These are phyloP conservation scores for Picathartes gymnocephalus DNA, from an alignment of 2,113 vertebrate genomes.

Conservation along the genomic window DNA sequence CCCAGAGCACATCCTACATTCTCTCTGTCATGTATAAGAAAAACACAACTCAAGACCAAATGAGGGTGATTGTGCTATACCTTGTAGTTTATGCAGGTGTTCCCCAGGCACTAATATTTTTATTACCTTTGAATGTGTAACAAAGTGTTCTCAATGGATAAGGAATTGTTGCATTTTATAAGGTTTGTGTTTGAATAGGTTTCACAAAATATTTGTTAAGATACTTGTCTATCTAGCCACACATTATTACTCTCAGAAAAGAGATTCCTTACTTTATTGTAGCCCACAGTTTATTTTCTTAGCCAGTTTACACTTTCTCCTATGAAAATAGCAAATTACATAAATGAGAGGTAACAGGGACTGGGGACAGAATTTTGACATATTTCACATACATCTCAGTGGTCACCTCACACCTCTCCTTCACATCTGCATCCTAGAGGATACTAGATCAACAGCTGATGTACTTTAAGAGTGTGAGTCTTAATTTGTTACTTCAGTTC, in stretches of 20 bases:
- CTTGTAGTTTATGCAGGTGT: not conserved
- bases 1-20: not conserved
- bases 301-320: not conserved
- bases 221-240: not conserved
- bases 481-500: not conserved
- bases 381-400: not conserved
- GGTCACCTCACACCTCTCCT: not conserved
- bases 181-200: not conserved
- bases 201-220: not conserved
- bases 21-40: not conserved
- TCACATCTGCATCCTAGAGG: not conserved
- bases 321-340: not conserved
- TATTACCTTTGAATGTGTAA: not conserved
- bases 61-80: not conserved
- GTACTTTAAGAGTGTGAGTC: not conserved
- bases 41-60: not conserved
- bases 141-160: not conserved
- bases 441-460: not conserved
- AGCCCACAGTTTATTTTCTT: not conserved
- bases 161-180: not conserved
- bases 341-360: not conserved
- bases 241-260: not conserved
- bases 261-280: not conserved
- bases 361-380: not conserved
- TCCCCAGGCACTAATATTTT: not conserved